These are phyloP conservation scores for Drosophila birchii DNA, from an alignment of 2,888 invertebrate species.

Conservation along the genomic window DNA sequence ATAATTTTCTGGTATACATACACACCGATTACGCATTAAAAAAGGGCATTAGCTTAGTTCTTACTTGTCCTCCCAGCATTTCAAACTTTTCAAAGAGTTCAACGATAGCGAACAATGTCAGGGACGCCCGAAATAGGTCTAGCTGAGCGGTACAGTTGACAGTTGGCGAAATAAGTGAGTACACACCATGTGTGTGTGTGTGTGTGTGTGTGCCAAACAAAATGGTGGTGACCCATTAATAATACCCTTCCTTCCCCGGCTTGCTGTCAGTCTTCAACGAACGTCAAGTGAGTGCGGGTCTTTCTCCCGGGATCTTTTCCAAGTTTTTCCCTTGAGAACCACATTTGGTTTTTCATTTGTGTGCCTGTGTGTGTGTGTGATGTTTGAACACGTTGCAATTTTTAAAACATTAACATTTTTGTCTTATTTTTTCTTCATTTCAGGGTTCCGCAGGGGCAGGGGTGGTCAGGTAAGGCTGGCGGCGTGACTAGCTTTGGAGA, in stretches of 20 bases:
- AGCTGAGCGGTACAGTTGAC: conserved; percentile 26
- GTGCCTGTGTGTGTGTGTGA: background rate
- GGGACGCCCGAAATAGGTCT: background rate
- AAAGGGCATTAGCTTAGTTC: conserved; percentile 4
- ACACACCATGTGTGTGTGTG: background rate
- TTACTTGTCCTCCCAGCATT: background rate
- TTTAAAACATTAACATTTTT: conserved; percentile 1
- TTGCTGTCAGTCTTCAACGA: conserved; percentile 39
- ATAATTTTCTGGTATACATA: conserved; percentile 28
- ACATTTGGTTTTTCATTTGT: background rate
- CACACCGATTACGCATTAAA: conserved; percentile 26
- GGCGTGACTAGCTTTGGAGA: conserved; percentile 49
- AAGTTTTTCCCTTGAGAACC: background rate
- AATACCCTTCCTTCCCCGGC: conserved; percentile 20
- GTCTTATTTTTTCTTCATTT: background rate
- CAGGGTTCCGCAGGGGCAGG: conserved; percentile 29
- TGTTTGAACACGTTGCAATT: conserved; percentile 49
- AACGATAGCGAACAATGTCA: background rate
- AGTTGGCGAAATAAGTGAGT: conserved; percentile 30
- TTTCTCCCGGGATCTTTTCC: background rate
- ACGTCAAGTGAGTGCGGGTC: conserved; percentile 46
- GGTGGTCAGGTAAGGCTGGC: conserved; percentile 27
- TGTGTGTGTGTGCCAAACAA: conserved; percentile 41
- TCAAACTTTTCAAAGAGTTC: background rate
- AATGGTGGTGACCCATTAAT: conserved; percentile 62